Percentiles rank a stretch among this genome's conserved stretches.
These are phyloP conservation scores for Busseola fusca DNA, from an alignment of 2,888 invertebrate species.

Conservation along the genomic window DNA sequence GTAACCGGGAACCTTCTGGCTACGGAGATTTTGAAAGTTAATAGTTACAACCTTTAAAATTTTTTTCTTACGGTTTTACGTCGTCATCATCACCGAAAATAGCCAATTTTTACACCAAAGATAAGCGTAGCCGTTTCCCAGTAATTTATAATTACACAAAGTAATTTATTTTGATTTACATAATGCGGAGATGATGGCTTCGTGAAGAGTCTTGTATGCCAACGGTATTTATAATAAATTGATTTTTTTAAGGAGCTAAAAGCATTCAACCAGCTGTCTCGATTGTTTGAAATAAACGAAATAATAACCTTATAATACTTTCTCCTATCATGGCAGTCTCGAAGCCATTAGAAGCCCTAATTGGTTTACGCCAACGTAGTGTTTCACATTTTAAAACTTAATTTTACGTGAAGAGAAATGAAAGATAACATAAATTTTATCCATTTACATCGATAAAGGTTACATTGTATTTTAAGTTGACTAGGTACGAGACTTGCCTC, in stretches of 20 bases:
- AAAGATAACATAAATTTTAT: constrained; percentile 20
- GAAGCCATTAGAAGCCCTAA: constrained; percentile 26
- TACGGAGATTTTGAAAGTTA: too few relatives aligned
- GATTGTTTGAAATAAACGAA: constrained; percentile 4
- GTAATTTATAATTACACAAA: too few relatives aligned
- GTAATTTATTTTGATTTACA: too few relatives aligned
- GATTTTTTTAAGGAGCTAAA: background rate
- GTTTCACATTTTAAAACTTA: constrained; percentile 33
- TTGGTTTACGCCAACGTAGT: constrained; percentile 27
- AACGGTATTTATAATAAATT: background rate
- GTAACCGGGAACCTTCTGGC: too few relatives aligned
- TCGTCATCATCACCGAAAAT: too few relatives aligned
- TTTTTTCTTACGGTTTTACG: too few relatives aligned
- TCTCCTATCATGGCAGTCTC: constrained; percentile 11
- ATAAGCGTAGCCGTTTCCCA: too few relatives aligned
- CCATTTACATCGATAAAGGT: constrained; percentile 7
- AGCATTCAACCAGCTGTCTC: background rate
- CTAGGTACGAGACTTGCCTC: background rate
- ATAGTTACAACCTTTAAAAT: too few relatives aligned
- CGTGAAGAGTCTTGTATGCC: background rate
- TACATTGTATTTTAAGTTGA: constrained; percentile 7
- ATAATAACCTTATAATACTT: constrained; percentile 23
- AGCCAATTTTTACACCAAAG: too few relatives aligned
- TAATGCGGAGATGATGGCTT: too few relatives aligned
- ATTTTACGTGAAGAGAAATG: constrained; percentile 21